A percentile compares a stretch with the other conserved stretches of the same genome.
phyloP scores from a whole-genome alignment of 2,888 invertebrate genomes.

The Leptinotarsa peninsularis region DNA sequence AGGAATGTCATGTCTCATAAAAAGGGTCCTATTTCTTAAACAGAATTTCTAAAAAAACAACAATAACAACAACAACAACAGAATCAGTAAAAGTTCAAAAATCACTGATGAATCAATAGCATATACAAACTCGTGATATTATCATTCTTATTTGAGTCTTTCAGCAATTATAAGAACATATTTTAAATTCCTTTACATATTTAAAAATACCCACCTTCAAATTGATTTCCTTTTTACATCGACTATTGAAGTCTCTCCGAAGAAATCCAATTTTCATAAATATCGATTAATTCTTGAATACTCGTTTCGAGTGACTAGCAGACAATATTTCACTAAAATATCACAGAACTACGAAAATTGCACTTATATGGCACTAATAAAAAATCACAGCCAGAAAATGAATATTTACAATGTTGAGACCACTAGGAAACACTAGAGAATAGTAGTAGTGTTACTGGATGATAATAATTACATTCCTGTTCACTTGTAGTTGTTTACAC shows the following conservation, averaged over 20 bases:
- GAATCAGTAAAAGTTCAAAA: no score
- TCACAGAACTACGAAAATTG: constrained; percentile 20
- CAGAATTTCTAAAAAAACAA: no score
- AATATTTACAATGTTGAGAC: background rate
- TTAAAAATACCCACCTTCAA: background rate
- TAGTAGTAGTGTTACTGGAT: background rate
- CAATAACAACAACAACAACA: no score
- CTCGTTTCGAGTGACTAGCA: constrained; percentile 16
- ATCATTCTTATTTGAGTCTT: no score
- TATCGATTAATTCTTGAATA: background rate
- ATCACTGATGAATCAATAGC: no score
- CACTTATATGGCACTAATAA: constrained; percentile 21
- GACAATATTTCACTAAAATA: background rate
- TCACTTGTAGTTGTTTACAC: background rate
- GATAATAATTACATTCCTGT: constrained; percentile 1
- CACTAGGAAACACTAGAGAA: background rate
- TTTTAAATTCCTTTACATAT: background rate
- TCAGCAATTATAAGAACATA: background rate
- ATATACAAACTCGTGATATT: no score
- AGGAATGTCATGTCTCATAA: no score
- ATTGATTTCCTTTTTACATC: constrained; percentile 15
- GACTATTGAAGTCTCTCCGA: constrained; percentile 28
- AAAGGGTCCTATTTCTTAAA: no score
- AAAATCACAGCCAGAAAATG: constrained; percentile 22
- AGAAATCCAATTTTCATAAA: background rate